Base-by-base conservation (phyloP, 2,888 invertebrate genomes). In the Lissocephala sabroskyi region DNA sequence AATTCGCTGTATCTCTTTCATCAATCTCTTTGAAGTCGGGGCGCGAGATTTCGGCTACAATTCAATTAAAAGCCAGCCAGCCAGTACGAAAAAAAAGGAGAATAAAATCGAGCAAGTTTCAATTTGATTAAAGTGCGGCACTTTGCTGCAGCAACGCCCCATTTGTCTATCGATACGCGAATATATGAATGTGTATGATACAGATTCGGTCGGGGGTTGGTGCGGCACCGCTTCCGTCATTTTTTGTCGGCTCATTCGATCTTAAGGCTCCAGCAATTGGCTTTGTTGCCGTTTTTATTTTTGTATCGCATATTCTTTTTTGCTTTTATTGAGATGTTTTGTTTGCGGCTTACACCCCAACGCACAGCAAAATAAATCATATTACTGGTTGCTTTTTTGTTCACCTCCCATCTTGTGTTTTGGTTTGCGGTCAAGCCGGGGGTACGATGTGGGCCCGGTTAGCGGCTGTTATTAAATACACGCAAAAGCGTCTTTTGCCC, bases 41-140 rank as follows among this genome's bases (percentile, higher is more conserved):
- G 48, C 58, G 44, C n/a, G n/a, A n/a, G n/a, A 55, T 71, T 60
- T 71, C 55, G 67, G 52, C 71, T n/a, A n/a, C n/a, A n/a, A n/a
- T n/a, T n/a, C n/a, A n/a, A n/a, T n/a, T n/a, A n/a, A n/a, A n/a
- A n/a, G n/a, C n/a, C n/a, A n/a, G n/a, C n/a, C n/a, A n/a, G n/a
- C n/a, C n/a, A n/a, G n/a, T n/a, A n/a, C n/a, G n/a, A 57, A 35
- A 50, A 51, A 51, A 26, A 40, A 30, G n/a, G n/a, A n/a, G n/a
- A n/a, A n/a, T n/a, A n/a, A n/a, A n/a, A n/a, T n/a, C n/a, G n/a
- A n/a, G n/a, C n/a, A n/a, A n/a, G n/a, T n/a, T n/a, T 23, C 4
- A 5, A 59, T 53, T 58, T 62, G 63, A 58, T 62, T 62, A 62
- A 54, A 67, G 63, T 56, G 67, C 75, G 70, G 62, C 59, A 47